These are phyloP conservation scores for Phrynocephalus forsythii DNA, from an alignment of 2,797 vertebrate genomes.

Conservation along the genomic window DNA sequence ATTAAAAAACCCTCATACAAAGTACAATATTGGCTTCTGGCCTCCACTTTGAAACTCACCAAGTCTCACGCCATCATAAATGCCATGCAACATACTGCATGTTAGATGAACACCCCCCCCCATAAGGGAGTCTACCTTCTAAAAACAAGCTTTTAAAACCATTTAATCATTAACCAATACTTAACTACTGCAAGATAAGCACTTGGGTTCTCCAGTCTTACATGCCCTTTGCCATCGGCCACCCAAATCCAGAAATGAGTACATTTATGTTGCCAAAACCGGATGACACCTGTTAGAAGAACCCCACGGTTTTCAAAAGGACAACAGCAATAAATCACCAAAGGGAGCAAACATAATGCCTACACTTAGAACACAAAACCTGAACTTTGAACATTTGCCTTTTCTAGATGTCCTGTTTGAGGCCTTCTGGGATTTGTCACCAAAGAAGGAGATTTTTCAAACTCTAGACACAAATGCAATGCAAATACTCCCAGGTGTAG, in stretches of 20 bases:
- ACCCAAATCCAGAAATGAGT: neutral
- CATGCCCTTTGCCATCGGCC: no score
- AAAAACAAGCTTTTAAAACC: neutral
- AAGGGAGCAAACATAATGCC: neutral
- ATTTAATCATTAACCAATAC: neutral
- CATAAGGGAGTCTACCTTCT: neutral
- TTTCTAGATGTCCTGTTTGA: no score
- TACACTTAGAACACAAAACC: neutral
- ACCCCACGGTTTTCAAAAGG: neutral
- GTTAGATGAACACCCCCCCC: neutral
- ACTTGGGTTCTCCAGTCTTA: no score
- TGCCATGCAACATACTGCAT: neutral
- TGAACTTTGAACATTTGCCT: no score
- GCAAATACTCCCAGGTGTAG: neutral
- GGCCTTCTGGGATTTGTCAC: no score
- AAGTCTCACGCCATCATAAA: no score
- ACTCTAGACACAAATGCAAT: no score
- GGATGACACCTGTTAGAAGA: no score
- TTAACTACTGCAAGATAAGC: neutral
- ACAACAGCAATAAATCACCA: neutral
- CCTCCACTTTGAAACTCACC: no score
- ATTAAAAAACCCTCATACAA: no score
- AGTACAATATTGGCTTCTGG: no score
- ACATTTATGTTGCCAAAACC: neutral
- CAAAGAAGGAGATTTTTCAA: no score